These are phyloP conservation scores for Operophtera brumata DNA, from an alignment of 2,888 invertebrate species.

Conservation along the genomic window DNA sequence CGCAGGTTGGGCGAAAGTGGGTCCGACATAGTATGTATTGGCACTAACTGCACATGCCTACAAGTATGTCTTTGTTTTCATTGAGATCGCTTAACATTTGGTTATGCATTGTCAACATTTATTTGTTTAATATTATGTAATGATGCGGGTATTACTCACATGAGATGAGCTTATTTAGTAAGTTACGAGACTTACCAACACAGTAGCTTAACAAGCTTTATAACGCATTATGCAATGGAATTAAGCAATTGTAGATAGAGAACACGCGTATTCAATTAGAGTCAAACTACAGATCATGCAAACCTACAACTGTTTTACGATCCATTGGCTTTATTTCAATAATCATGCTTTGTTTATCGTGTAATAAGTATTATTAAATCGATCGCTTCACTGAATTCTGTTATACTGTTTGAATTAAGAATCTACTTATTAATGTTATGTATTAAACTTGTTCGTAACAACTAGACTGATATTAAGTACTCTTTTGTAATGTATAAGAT, in stretches of 20 bases:
- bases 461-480: neutral
- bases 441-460: neutral
- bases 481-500: neutral
- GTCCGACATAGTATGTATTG: constrained; percentile 60
- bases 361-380: constrained; percentile 33
- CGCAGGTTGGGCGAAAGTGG: constrained; percentile 76
- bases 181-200: constrained; percentile 9
- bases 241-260: constrained; percentile 31
- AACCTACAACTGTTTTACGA: constrained; percentile 35
- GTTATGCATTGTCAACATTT: constrained; percentile 53
- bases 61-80: constrained; percentile 62
- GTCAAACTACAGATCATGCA: constrained; percentile 36
- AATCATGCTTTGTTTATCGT: constrained; percentile 25
- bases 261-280: constrained; percentile 35
- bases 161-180: constrained; percentile 12
- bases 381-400: constrained; percentile 23
- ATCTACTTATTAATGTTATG: constrained; percentile 3
- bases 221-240: constrained; percentile 30
- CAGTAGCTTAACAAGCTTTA: constrained; percentile 27
- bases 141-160: constrained; percentile 12
- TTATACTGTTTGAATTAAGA: constrained; percentile 9
- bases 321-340: constrained; percentile 32
- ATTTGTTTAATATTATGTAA: constrained; percentile 16
- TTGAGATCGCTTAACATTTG: constrained; percentile 55
- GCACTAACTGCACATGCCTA: constrained; percentile 53